Conservation (phyloP, 2,113 vertebrate species). For the Antennarius striatus region DNA sequence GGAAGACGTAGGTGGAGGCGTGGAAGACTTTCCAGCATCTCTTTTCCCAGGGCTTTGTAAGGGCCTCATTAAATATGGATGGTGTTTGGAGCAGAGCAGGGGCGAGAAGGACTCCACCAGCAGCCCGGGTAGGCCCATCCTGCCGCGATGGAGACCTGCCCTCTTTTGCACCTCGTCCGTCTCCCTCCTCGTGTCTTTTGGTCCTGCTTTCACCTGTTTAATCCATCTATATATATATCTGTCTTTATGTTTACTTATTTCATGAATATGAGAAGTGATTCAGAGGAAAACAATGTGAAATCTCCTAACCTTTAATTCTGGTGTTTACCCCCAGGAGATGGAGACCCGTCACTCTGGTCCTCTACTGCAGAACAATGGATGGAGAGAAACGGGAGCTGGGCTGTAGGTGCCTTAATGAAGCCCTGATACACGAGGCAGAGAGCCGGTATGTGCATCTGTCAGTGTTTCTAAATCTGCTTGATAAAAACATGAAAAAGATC, state of each 20-base stretch:
- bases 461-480: background rate
- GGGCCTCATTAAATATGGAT: conserved; percentile 74
- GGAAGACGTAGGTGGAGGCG: conserved; percentile 2
- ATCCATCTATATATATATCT: background rate
- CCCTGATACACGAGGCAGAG: conserved; percentile 59
- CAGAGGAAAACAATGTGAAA: background rate
- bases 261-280: background rate
- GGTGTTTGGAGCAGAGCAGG: conserved; percentile 70
- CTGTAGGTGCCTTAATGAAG: conserved; percentile 65
- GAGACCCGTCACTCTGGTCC: conserved; percentile 41
- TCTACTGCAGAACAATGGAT: conserved; percentile 52
- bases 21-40: conserved; percentile 59
- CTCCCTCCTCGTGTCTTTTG: background rate
- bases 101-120: conserved; percentile 70
- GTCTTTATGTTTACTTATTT: background rate
- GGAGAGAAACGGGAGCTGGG: conserved; percentile 44
- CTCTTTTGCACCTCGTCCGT: conserved; percentile 9
- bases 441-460: conserved; percentile 54
- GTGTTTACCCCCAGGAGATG: conserved; percentile 61
- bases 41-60: conserved; percentile 71
- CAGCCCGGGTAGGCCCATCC: conserved; percentile 43
- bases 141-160: conserved; percentile 16
- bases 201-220: background rate
- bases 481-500: background rate
- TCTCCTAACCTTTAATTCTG: background rate